Evolutionary conservation across 64 coral and sea anemone species (phyloP).

Genomic region (Stichodactyla helianthus): DNA sequence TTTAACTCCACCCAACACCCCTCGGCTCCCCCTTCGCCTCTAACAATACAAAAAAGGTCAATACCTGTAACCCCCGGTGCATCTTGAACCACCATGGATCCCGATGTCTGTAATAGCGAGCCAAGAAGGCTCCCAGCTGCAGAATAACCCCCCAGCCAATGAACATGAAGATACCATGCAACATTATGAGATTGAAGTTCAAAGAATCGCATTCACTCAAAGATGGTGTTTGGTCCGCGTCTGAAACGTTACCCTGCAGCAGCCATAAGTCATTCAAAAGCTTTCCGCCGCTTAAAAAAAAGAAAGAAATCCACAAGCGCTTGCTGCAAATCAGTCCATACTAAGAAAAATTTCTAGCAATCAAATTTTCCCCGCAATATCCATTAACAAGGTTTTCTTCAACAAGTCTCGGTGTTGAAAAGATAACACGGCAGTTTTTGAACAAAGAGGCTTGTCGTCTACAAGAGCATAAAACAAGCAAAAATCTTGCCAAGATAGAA

Average conservation of each 20-base stretch:
- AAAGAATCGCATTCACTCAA: constrained; percentile 54
- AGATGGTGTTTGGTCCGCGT: constrained; percentile 42
- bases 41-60: neutral
- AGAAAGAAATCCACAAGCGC: neutral
- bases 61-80: constrained; percentile 86
- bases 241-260: constrained; percentile 54
- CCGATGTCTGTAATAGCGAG: constrained; percentile 82
- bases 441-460: no score
- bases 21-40: no score
- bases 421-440: no score
- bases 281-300: neutral
- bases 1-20: neutral
- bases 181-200: constrained; percentile 71
- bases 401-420: no score
- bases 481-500: no score
- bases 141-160: constrained; percentile 90
- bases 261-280: constrained; percentile 81
- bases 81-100: constrained; percentile 99
- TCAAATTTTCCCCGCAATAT: no score
- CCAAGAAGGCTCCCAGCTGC: constrained; percentile 83
- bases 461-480: no score
- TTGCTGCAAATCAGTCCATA: no score
- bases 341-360: no score
- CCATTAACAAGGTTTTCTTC: no score
- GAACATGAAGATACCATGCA: constrained; percentile 98